Evolutionary conservation across 2,113 vertebrate species (phyloP).

Genomic region (Solea solea): DNA sequence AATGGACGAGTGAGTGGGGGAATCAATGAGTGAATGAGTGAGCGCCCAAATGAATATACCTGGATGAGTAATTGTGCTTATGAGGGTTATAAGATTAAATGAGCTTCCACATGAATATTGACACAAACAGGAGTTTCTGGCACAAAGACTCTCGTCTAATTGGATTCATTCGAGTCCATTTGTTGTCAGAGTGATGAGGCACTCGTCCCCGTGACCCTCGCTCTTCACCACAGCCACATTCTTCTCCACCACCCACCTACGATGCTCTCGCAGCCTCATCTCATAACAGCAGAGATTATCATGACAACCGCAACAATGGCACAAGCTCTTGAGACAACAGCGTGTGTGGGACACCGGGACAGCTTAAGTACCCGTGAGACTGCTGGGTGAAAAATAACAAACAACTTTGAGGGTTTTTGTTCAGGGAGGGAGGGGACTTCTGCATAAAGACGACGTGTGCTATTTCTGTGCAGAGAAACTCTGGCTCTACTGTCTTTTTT

Average conservation of each 20-base stretch:
- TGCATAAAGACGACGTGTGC: conserved; percentile 42
- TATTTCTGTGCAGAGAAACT: conserved; percentile 25
- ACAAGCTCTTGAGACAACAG: conserved; percentile 43
- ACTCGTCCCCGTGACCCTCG: conserved; percentile 51
- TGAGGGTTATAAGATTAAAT: conserved; percentile 45
- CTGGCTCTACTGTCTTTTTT: too few species aligned
- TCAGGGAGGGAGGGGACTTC: conserved; percentile 29
- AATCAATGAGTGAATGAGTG: conserved; percentile 17
- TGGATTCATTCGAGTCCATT: conserved; percentile 69
- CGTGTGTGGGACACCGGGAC: conserved; percentile 55
- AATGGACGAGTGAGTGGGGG: background rate
- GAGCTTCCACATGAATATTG: conserved; percentile 56
- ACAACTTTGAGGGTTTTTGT: conserved; percentile 60
- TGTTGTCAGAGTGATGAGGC: conserved; percentile 59
- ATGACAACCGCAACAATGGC: conserved; percentile 64
- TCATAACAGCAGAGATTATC: conserved; percentile 58
- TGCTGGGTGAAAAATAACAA: conserved; percentile 45
- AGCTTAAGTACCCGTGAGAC: conserved; percentile 55
- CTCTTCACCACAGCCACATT: conserved; percentile 49
- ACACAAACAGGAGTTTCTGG: conserved; percentile 61
- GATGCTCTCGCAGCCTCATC: conserved; percentile 46
- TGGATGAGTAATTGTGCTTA: conserved; percentile 21
- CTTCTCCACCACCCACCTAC: conserved; percentile 55
- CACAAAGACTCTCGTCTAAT: conserved; percentile 63
- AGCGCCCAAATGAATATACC: conserved; percentile 23